Base-by-base conservation (phyloP, 2,888 invertebrate species). In the Tigriopus californicus region DNA sequence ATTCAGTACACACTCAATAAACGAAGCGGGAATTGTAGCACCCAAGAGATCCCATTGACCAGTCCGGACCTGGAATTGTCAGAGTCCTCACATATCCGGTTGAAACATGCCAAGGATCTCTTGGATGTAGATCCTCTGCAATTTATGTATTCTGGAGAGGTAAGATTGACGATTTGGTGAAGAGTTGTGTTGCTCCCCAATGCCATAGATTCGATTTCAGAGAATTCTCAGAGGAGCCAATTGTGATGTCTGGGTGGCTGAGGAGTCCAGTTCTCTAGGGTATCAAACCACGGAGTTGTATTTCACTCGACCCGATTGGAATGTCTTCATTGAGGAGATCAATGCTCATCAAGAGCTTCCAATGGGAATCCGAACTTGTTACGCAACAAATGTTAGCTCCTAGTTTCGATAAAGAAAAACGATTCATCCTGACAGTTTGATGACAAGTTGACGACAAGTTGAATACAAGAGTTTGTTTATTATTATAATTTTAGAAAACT, bases 161-260 rank as follows among this genome's bases (percentile, higher is more conserved):
- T 66, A 40, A 63, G 65, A 44, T 3, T 33, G 44, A 5, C n/a
- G 44, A 4, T 44, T 44, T 44, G 15, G 3, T 33, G 13, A 13
- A 18, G 41, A 3, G 13, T 12, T 18, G 13, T 2, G 40, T 12
- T 15, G 6, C 22, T 41, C 41, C n/a, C 10, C 3, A 44, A 15
- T 6, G 3, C 44, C 3, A 44, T 18, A 6, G 44, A 15, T 5
- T n/a, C 41, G 11, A 54, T 61, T 60, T 57, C 64, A 66, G 66
- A 61, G 66, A 47, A 60, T 55, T 22, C 62, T 66, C 10, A 61
- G 66, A 47, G 66, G 66, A 1, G 63, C 66, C 44, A 54, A 64
- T 12, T 65, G 66, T 52, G 66, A 66, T 48, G 66, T 66, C 25
- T 66, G 66, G 66, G 64, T 66, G 33, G 65, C 65, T 8, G 63